Base-by-base conservation (phyloP, 2,113 vertebrate genomes). In the Salvelinus alpinus region DNA sequence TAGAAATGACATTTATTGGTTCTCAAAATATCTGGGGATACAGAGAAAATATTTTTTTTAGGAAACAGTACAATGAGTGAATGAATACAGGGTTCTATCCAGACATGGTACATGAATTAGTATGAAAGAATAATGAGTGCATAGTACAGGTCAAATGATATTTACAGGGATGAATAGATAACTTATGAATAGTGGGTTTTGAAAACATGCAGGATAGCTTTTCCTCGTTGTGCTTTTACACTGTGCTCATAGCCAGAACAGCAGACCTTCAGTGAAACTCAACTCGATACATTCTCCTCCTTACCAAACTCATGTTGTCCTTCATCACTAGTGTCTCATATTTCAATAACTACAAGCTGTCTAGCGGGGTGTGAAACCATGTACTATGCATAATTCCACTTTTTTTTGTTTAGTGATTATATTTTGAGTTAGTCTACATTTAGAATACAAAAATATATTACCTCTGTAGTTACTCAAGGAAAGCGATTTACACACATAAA, bases 371-470 rank as follows among this genome's bases (percentile, higher is more conserved):
- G 5, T 12, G 70, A 83, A 82, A 82, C 79, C 71, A 77, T 87
- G 78, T 65, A 60, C 62, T 78, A 74, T 62, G 75, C 75, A 57
- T 71, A 70, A 84, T 65, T 79, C 74, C 81, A 85, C 81, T 54
- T 16, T 73, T 20, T 60, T 38, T 87, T 85, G 84, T 82, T 89
- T 86, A 88, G 81, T 82, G 65, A 64, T 87, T n/a, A 85, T 59
- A 77, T 81, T 47, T 84, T 9, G 75, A 75, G 73, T 86, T 80
- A 81, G 86, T 82, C 81, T 87, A 91, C 80, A 88, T 90, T 84
- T 83, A 91, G 89, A 91, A 89, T 91, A 92, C 86, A 92, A 91
- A 92, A 92, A 92, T 91, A 92, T 92, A 92, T 92, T 92, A 92
- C 89, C 90, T 92, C 90, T 92, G 88, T 90, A 88, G 64, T 91